Conservation (phyloP, 2,888 invertebrate species). For the Rhaphigaster nebulosa region DNA sequence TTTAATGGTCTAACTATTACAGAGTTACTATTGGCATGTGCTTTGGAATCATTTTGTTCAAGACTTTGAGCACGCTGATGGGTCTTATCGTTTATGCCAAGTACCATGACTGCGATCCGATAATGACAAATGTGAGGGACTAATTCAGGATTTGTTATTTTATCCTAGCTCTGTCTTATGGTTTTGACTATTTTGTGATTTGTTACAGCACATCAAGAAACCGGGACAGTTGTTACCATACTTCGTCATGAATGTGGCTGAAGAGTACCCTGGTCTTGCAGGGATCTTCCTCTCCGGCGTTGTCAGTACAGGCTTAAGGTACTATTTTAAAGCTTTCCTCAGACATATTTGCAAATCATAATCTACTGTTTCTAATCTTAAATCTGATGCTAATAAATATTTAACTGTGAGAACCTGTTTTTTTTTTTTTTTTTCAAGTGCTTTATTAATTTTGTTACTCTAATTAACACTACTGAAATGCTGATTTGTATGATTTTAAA, state of each 20-base stretch:
- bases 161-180: neutral
- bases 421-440: too few relatives aligned
- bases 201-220: constrained; percentile 59
- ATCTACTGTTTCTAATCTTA: too few relatives aligned
- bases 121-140: constrained; percentile 71
- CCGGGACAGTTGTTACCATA: constrained; percentile 77
- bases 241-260: constrained; percentile 79
- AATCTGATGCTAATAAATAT: too few relatives aligned
- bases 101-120: constrained; percentile 77
- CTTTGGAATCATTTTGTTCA: constrained; percentile 73
- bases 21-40: constrained; percentile 66
- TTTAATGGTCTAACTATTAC: constrained; percentile 67
- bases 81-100: constrained; percentile 76
- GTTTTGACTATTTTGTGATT: neutral
- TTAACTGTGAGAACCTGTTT: too few relatives aligned
- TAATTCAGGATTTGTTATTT: neutral
- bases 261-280: constrained; percentile 78
- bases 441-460: too few relatives aligned
- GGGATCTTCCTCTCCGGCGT: constrained; percentile 83
- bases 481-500: too few relatives aligned
- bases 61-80: constrained; percentile 73
- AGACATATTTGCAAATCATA: too few relatives aligned
- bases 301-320: constrained; percentile 78
- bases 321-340: neutral
- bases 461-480: too few relatives aligned